Evolutionary conservation across 2,113 vertebrate genomes (phyloP).

Genomic region (zebrafish (Danio rerio)): GRCz12tu NC_133193.1:15152501-15153000

Average conservation of each 20-base stretch:
- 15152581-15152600: slow-evolving; percentile 41
- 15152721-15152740: background rate
- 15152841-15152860: slow-evolving; percentile 1
- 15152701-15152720: background rate
- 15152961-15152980: slow-evolving; percentile 10
- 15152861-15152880: slow-evolving; percentile 20
- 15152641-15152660: slow-evolving; percentile 29
- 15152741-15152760: background rate
- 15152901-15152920: background rate
- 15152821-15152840: background rate
- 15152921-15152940: slow-evolving; percentile 15
- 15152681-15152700: background rate
- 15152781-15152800: background rate
- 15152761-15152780: background rate
- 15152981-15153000: background rate
- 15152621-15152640: slow-evolving; percentile 2
- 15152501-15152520: background rate
- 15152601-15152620: slow-evolving; percentile 10
- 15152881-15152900: slow-evolving; percentile 21
- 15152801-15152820: background rate
- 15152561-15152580: slow-evolving; percentile 38
- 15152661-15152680: too few relatives aligned
- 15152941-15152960: slow-evolving; percentile 11
- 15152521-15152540: slow-evolving; percentile 36
- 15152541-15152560: slow-evolving; percentile 22